A percentile compares a stretch with the other conserved stretches of the same genome.
Conservation (phyloP, 2,888 invertebrate species). For the Drosophila robusta region DNA sequence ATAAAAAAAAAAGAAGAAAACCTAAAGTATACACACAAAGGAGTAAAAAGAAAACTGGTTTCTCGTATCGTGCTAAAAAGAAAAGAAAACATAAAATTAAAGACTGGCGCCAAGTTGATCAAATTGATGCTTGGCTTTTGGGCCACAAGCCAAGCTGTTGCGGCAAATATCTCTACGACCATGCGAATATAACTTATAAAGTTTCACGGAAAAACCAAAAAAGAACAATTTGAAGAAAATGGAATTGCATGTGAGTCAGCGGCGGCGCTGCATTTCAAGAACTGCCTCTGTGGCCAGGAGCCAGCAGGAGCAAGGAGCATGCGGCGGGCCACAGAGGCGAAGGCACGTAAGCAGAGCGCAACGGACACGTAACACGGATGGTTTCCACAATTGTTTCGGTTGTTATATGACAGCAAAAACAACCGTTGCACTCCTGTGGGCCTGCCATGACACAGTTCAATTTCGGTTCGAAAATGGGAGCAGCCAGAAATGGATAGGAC, state of each 20-base stretch:
- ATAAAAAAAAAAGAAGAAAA: constrained; percentile 12
- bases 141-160: constrained; percentile 61
- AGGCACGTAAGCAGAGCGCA: constrained; percentile 64
- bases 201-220: constrained; percentile 30
- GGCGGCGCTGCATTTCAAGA: constrained; percentile 7
- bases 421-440: constrained; percentile 52
- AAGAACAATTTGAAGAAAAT: constrained; percentile 45
- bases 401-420: constrained; percentile 44
- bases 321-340: background rate
- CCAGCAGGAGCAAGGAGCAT: background rate
- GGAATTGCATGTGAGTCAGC: constrained; percentile 54
- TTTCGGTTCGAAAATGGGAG: constrained; percentile 44
- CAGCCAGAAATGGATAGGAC: constrained; percentile 32
- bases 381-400: constrained; percentile 53
- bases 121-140: constrained; percentile 74
- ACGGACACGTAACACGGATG: constrained; percentile 63
- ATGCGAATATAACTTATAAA: constrained; percentile 56
- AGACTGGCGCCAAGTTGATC: constrained; percentile 77
- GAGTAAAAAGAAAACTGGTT: constrained; percentile 14
- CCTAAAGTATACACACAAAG: background rate
- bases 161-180: constrained; percentile 30
- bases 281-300: constrained; percentile 9
- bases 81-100: constrained; percentile 62
- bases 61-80: constrained; percentile 6
- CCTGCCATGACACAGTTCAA: constrained; percentile 71